Evolutionary conservation across 1,140 invertebrate species (phyloP).

Genomic region (Plodia interpunctella): DNA sequence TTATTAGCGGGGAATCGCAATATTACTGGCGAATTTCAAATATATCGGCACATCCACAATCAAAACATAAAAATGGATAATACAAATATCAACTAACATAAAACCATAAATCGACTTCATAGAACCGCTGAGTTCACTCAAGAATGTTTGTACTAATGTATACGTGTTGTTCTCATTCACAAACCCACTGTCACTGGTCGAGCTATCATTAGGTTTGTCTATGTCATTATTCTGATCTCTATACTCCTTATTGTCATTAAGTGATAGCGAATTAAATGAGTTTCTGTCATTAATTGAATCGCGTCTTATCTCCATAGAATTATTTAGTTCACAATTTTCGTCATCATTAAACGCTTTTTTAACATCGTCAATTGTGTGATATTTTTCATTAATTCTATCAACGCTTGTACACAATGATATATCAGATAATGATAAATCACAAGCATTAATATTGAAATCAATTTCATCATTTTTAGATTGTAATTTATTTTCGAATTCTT

Average conservation of each 20-base stretch:
- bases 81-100: constrained; percentile 32
- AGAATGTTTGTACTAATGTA: constrained; percentile 25
- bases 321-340: no score
- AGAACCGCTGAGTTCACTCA: constrained; percentile 24
- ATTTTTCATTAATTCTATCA: constrained; percentile 9
- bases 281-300: constrained; percentile 7
- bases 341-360: constrained; percentile 1
- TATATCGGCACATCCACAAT: no score
- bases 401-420: background rate
- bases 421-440: background rate
- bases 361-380: constrained; percentile 7
- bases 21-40: no score
- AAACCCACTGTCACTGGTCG: constrained; percentile 30
- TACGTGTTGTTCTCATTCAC: constrained; percentile 24
- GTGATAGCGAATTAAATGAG: constrained; percentile 10
- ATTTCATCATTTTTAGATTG: constrained; percentile 8
- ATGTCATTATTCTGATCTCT: constrained; percentile 11
- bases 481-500: constrained; percentile 19
- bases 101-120: constrained; percentile 32
- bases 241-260: no score
- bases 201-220: constrained; percentile 12
- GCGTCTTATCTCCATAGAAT: no score
- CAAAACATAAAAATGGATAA: no score
- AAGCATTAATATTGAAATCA: background rate
- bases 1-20: no score